Conservation (phyloP, 1,140 invertebrate genomes). For the Drosophila equinoxialis region DNA sequence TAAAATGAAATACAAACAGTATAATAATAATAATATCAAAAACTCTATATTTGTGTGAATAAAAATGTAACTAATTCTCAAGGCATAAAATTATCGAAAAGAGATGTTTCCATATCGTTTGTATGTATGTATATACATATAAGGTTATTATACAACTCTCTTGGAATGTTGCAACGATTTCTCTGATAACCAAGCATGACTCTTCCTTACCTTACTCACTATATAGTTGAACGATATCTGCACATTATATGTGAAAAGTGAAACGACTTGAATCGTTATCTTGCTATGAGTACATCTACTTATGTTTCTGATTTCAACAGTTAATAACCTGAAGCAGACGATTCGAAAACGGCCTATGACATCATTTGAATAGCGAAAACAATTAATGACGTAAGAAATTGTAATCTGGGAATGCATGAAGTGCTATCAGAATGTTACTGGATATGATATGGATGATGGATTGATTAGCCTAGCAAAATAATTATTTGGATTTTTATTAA, state of each 20-base stretch:
- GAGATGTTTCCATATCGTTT: constrained; percentile 21
- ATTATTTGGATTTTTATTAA: too few relatives aligned
- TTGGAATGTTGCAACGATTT: not conserved
- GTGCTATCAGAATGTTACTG: too few relatives aligned
- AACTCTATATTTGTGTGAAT: constrained; percentile 76
- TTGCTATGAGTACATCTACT: not conserved
- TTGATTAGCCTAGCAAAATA: too few relatives aligned
- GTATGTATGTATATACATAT: too few relatives aligned
- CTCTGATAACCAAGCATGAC: constrained; percentile 9
- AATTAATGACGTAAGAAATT: constrained; percentile 21
- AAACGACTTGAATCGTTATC: constrained; percentile 1
- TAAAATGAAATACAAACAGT: constrained; percentile 43
- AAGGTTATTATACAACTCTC: too few relatives aligned
- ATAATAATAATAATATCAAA: constrained; percentile 48
- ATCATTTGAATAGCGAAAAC: constrained; percentile 29
- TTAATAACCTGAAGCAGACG: not conserved
- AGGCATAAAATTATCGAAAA: constrained; percentile 54
- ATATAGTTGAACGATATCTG: not conserved
- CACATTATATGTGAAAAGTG: not conserved
- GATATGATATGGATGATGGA: too few relatives aligned
- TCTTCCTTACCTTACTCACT: not conserved
- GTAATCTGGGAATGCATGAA: too few relatives aligned
- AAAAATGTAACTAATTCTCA: constrained; percentile 80
- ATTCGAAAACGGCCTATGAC: constrained; percentile 27
- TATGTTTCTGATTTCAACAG: not conserved